phyloP scores from a whole-genome alignment of 2,113 vertebrate genomes.

The Hemicordylus capensis region DNA sequence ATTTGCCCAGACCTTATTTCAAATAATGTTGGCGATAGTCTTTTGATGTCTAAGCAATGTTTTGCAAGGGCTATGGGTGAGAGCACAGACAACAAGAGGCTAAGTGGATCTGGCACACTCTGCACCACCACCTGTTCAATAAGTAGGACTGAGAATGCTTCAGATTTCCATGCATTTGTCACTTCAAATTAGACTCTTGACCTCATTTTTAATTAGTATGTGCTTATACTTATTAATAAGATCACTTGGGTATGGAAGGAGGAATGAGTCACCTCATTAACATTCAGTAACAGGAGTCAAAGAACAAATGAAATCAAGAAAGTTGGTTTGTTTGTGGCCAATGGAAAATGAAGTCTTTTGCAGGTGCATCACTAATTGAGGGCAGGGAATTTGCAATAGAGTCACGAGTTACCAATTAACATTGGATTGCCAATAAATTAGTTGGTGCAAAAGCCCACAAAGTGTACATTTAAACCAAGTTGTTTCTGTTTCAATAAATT shows the following conservation, averaged over 20 bases:
- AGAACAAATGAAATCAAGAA: neutral
- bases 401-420: neutral
- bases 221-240: neutral
- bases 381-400: neutral
- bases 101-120: neutral
- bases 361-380: neutral
- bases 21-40: neutral
- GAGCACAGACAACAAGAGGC: neutral
- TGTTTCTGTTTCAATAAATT: neutral
- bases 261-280: conserved; percentile 1
- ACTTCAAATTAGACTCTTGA: conserved; percentile 11
- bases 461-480: neutral
- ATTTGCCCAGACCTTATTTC: neutral
- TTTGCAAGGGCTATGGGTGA: neutral
- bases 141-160: neutral
- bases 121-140: neutral
- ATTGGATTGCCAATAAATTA: neutral
- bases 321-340: neutral
- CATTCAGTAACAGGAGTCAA: neutral
- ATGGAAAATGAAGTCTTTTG: neutral
- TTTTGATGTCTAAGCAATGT: neutral
- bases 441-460: neutral
- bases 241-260: neutral
- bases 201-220: neutral
- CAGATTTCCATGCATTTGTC: conserved; percentile 7